Base-by-base conservation (phyloP, 2,113 vertebrate species). In the Polypterus senegalus region DNA sequence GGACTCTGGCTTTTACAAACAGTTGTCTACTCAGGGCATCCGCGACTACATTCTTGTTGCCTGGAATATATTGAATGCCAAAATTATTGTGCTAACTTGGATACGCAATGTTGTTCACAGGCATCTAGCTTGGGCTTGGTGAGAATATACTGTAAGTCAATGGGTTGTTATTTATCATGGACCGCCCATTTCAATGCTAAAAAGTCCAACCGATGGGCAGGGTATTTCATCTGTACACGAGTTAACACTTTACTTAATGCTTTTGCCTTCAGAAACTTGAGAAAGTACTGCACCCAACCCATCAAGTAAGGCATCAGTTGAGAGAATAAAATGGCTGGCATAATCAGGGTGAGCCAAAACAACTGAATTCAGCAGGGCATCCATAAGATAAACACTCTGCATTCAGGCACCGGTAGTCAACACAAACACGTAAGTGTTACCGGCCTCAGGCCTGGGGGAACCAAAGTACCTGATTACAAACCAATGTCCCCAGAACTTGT, bases 321-420 rank as follows among this genome's bases (percentile, higher is more conserved):
- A 62, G 45, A 62, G 9, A 4, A 56, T 54, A 46, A 66, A 66
- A 5, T 60, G 55, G 27, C 27, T 27, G 27, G 2, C 27, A 27
- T 27, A 27, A 27, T 27, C 27, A 27, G 27, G 27, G 27, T 66
- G 61, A 4, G 53, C 61, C 49, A 66, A 11, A 7, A 58, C 48
- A 27, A 62, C 56, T 1, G 4, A 51, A 7, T 62, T 7, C 10
- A 62, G 2, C 4, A 62, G 60, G 3, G 54, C 54, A 1, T 54
- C 3, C 44, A 59, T 57, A 6, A 66, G 54, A 4, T 44, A 8
- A 3, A 53, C 49, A 27, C 61, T n/a, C 68, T 63, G 74, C 66
- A 43, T 27, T 51, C 70, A 60, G 0, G 46, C 71, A 68, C 49
- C 5, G 64, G 74, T 79, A 67, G 71, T 51, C 57, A 67, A 63